Evolutionary conservation across 2,113 vertebrate genomes (phyloP), one percentile per base, ranked within the genome.

Genomic region (Chauna torquata): DNA sequence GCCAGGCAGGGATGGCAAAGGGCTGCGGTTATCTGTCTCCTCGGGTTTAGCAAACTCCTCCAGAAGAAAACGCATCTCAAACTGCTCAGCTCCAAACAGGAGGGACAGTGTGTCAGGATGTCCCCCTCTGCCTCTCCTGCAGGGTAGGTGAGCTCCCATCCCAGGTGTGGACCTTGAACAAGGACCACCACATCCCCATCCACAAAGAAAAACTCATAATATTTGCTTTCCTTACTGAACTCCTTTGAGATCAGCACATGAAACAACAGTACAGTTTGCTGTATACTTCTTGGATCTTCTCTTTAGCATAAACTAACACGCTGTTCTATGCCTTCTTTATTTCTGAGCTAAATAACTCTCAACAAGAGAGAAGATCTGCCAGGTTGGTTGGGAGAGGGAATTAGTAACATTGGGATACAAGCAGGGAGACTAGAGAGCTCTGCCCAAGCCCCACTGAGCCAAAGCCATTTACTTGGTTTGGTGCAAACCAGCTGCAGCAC

Each of bases 101-200:
- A 57, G 65, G 38, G 49, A n/a, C 15, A 57, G 34, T 2, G 30
- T 27, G 32, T 18, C 22, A n/a, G 76, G 22, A n/a, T 22, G 61
- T 32, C 42, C 40, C 40, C 23, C 38, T 84, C 65, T 30, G 44
- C 61, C 16, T 55, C 50, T 72, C 58, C 71, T 59, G 47, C 34
- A 45, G 45, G n/a, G 66, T 15, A 64, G 15, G 1, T 4, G 45
- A 70, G 72, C 55, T 95, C 54, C 74, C 2, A 0, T 12, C 78
- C 32, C 69, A 59, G 18, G 4, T 62, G 72, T 57, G 50, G 59
- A 34, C 52, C 70, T 72, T 23, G 36, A 55, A 58, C 12, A 42
- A 55, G 24, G 1, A 36, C 8, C 88, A 72, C 10, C 2, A 0
- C 34, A 4, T 14, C 36, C 54, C 55, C 54, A 4, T 20, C 0